These are phyloP conservation scores for Myotis yumanensis DNA, from an alignment of 2,113 vertebrate genomes.

Conservation along the genomic window DNA sequence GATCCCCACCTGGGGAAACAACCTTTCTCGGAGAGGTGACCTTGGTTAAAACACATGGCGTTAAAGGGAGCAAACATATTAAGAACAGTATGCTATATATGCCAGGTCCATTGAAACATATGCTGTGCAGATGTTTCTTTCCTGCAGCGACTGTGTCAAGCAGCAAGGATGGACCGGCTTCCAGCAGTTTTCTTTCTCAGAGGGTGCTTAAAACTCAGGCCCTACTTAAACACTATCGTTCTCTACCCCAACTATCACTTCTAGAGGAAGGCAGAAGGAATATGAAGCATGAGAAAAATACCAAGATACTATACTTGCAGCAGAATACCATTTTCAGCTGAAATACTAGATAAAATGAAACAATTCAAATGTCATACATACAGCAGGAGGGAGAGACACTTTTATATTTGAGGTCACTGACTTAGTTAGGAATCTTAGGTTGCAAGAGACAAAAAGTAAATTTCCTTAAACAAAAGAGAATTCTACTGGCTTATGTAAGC, in stretches of 20 bases:
- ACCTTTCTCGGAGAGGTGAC: no score
- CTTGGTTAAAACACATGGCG: no score
- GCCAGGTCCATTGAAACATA: no score
- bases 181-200: not conserved
- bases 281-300: not conserved
- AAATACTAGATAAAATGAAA: conserved; percentile 14
- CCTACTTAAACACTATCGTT: not conserved
- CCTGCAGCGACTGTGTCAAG: no score
- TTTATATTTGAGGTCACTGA: not conserved
- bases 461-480: conserved; percentile 22
- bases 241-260: not conserved
- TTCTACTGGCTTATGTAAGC: not conserved
- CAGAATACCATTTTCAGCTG: not conserved
- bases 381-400: not conserved
- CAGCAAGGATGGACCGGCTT: no score
- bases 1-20: no score
- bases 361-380: not conserved
- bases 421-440: not conserved
- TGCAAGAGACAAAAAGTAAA: not conserved
- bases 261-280: not conserved
- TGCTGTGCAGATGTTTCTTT: no score
- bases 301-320: not conserved
- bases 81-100: no score
- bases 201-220: not conserved
- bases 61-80: no score